Evolutionary conservation across 1,140 invertebrate genomes (phyloP).

Genomic region (Saccostrea echinata): DNA sequence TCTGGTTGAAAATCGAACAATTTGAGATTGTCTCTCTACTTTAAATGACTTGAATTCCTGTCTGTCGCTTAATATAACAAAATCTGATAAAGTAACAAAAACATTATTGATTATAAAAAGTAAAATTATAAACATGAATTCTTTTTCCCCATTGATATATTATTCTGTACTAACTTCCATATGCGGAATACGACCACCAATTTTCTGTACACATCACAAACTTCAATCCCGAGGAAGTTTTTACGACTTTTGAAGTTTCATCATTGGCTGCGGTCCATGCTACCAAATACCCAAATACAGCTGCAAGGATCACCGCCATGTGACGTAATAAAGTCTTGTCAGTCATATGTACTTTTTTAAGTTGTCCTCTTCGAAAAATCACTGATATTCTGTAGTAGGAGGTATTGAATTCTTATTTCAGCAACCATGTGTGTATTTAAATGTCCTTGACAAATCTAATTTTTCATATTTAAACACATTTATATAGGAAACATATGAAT

Average conservation of each 20-base stretch:
- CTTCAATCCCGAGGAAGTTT: conserved; percentile 64
- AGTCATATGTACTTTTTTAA: conserved; percentile 95
- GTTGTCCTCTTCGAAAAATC: conserved; percentile 94
- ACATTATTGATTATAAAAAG: too few species aligned
- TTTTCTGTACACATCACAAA: conserved; percentile 64
- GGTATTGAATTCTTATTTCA: too few species aligned
- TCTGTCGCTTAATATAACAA: too few species aligned
- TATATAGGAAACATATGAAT: too few species aligned
- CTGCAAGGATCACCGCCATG: conserved; percentile 92
- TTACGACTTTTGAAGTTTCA: conserved; percentile 84
- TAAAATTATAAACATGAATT: background rate
- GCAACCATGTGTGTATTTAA: too few species aligned
- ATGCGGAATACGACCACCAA: conserved; percentile 67
- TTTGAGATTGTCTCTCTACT: too few species aligned
- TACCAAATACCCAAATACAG: conserved; percentile 92
- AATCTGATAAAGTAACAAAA: too few species aligned
- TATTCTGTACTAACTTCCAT: conserved; percentile 57
- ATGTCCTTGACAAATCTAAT: too few species aligned
- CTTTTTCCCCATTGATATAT: background rate
- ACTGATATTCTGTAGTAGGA: conserved; percentile 92
- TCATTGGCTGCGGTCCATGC: conserved; percentile 90
- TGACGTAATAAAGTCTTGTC: conserved; percentile 94
- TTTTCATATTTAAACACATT: too few species aligned
- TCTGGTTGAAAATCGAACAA: too few species aligned
- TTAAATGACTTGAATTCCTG: too few species aligned